Evolutionary conservation across 2,113 vertebrate genomes (phyloP).

Genomic region (Mellivora capensis): DNA sequence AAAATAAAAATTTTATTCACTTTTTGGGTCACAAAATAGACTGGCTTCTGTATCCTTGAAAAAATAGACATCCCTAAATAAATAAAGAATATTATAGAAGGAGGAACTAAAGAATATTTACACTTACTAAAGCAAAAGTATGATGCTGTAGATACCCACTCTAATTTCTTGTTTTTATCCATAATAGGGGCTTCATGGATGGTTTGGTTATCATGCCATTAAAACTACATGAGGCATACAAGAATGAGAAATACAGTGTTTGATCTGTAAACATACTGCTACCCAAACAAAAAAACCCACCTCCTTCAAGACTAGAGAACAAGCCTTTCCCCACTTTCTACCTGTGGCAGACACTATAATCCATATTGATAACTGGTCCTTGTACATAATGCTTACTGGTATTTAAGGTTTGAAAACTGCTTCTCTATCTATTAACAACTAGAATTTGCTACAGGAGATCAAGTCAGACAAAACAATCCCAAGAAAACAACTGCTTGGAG

Average conservation of each 20-base stretch:
- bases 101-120: background rate
- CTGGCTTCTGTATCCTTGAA: background rate
- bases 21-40: background rate
- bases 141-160: background rate
- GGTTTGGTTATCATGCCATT: background rate
- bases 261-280: background rate
- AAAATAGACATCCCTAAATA: background rate
- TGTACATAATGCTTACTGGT: background rate
- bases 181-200: background rate
- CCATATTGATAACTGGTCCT: background rate
- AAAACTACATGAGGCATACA: background rate
- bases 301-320: background rate
- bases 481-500: background rate
- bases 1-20: background rate
- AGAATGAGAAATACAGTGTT: background rate
- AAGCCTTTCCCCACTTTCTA: background rate
- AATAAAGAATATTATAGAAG: background rate
- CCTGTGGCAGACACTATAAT: background rate
- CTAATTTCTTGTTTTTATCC: background rate
- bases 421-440: background rate
- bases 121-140: background rate
- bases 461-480: background rate
- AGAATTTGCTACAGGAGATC: background rate
- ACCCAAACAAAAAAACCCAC: background rate
- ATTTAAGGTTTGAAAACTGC: background rate